phyloP scores from a whole-genome alignment of 2,888 invertebrate species.

The Zaprionus lineosus region DNA sequence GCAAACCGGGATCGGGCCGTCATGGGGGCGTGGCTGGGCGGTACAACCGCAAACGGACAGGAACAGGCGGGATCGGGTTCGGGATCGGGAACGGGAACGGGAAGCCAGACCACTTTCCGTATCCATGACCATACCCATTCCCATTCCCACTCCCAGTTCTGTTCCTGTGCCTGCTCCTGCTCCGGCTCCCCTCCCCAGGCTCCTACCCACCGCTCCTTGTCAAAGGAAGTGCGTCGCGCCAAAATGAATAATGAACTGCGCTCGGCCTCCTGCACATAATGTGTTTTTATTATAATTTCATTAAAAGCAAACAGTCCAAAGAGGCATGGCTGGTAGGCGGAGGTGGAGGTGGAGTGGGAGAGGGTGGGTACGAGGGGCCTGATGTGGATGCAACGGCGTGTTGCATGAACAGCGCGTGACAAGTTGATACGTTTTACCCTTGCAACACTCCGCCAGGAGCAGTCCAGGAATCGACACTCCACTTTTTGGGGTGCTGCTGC shows the following conservation, averaged over 20 bases:
- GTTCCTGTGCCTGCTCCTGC: neutral
- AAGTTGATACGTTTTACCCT: too few species aligned
- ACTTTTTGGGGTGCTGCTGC: too few species aligned
- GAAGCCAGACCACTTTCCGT: constrained; percentile 29
- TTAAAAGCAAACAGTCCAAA: constrained; percentile 30
- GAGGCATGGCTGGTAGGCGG: too few species aligned
- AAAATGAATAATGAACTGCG: constrained; percentile 79
- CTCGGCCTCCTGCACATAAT: constrained; percentile 48
- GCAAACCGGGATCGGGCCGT: constrained; percentile 5
- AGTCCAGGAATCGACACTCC: too few species aligned
- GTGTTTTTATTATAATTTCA: constrained; percentile 69
- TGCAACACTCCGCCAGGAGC: too few species aligned
- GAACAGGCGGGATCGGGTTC: too few species aligned
- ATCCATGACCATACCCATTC: neutral
- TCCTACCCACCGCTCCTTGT: constrained; percentile 28
- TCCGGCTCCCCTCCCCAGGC: neutral
- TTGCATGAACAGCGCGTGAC: too few species aligned
- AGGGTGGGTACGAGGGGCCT: neutral
- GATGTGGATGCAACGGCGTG: too few species aligned
- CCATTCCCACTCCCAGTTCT: neutral
- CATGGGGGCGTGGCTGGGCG: neutral
- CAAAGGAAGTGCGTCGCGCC: constrained; percentile 68
- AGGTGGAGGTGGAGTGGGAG: too few species aligned
- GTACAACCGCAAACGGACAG: neutral
- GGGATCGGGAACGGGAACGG: too few species aligned